Percentiles rank a stretch among this genome's conserved stretches.
Evolutionary conservation across 2,113 vertebrate species (phyloP).

Genomic region (Chamaea fasciata): DNA sequence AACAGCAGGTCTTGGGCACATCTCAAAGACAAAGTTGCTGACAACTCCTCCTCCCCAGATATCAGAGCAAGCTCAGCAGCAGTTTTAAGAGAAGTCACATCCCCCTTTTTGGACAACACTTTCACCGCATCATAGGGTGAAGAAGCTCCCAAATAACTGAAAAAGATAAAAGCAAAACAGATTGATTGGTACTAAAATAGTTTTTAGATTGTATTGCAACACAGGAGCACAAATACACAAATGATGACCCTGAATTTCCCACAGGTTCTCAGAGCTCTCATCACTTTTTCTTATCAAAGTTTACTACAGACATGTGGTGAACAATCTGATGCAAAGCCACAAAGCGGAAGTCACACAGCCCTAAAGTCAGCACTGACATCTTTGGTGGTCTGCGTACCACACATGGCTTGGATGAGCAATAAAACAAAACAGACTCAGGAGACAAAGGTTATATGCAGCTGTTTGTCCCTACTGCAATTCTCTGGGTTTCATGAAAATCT

Average conservation of each 20-base stretch:
- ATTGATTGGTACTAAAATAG: background rate
- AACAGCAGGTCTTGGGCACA: slow-evolving; percentile 86
- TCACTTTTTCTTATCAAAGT: background rate
- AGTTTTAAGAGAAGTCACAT: slow-evolving; percentile 78
- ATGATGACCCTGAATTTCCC: background rate
- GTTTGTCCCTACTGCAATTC: background rate
- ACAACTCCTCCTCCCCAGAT: slow-evolving; percentile 78
- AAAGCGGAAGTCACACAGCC: background rate
- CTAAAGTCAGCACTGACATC: background rate
- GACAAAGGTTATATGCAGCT: background rate
- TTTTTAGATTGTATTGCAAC: background rate
- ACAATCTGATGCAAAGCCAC: background rate
- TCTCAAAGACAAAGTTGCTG: slow-evolving; percentile 81
- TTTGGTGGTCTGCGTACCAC: background rate
- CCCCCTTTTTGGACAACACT: slow-evolving; percentile 89
- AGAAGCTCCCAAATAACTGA: slow-evolving; percentile 84
- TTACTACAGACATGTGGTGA: accelerated
- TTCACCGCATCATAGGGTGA: slow-evolving; percentile 91
- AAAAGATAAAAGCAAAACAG: background rate
- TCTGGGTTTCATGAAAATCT: background rate
- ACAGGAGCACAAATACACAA: background rate
- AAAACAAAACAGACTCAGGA: background rate
- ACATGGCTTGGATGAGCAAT: background rate
- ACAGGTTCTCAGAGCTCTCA: background rate
- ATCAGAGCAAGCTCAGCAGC: slow-evolving; percentile 82